These are phyloP conservation scores for Argyresthia goedartella DNA, from an alignment of 2,888 invertebrate species.

Conservation along the genomic window DNA sequence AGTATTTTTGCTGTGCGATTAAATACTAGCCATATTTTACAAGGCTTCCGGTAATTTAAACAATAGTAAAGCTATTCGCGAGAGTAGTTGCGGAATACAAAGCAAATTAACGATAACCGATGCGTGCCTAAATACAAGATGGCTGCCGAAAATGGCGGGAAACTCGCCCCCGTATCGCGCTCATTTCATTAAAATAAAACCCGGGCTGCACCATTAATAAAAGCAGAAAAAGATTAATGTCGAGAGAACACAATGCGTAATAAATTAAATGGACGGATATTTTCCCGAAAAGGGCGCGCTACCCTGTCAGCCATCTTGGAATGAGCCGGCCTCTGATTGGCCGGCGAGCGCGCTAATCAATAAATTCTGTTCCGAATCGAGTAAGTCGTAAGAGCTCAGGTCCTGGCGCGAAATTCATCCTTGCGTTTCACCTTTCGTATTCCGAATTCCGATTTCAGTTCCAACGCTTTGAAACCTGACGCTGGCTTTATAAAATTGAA, in stretches of 20 bases:
- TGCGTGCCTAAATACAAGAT: constrained; percentile 6
- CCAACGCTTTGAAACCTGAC: no score
- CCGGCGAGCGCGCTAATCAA: constrained; percentile 49
- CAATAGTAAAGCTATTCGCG: no score
- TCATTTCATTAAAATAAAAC: constrained; percentile 66
- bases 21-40: no score
- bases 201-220: constrained; percentile 55
- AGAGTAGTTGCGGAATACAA: no score
- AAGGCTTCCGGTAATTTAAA: no score
- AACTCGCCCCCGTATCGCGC: constrained; percentile 2
- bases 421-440: background rate
- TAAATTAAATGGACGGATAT: constrained; percentile 59
- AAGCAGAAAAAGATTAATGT: constrained; percentile 65
- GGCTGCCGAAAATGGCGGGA: constrained; percentile 32
- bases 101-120: no score
- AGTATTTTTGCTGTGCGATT: no score
- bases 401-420: background rate
- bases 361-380: constrained; percentile 22
- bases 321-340: constrained; percentile 41
- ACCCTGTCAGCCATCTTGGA: constrained; percentile 56
- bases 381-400: constrained; percentile 17
- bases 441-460: no score
- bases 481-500: no score
- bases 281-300: constrained; percentile 38
- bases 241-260: constrained; percentile 57